Percentiles rank a stretch among this genome's conserved stretches.
phyloP scores from a whole-genome alignment of 2,113 vertebrate species.

The Capra hircus region DNA sequence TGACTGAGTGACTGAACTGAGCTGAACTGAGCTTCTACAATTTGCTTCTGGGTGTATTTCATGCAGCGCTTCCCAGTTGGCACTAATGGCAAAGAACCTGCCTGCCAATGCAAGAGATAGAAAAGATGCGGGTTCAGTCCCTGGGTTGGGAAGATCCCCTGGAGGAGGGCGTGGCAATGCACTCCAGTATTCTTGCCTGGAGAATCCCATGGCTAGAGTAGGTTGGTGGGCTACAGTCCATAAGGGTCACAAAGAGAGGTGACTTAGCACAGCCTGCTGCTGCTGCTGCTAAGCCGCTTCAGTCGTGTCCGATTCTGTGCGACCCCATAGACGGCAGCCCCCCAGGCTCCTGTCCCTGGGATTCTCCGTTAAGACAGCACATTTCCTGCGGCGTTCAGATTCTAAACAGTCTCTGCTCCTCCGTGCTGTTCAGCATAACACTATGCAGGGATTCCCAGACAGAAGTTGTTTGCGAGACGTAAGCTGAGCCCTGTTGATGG shows the following conservation, averaged over 20 bases:
- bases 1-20: neutral
- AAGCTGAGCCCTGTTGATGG: neutral
- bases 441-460: neutral
- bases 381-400: neutral
- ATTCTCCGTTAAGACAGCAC: neutral
- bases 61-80: neutral
- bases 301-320: too few species aligned
- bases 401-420: neutral
- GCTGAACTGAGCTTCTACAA: neutral
- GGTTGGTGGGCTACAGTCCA: neutral
- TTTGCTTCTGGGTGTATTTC: neutral
- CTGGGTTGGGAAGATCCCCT: neutral
- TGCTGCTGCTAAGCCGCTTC: too few species aligned
- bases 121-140: rapidly evolving
- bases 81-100: neutral
- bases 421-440: neutral
- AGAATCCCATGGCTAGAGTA: neutral
- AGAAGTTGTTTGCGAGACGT: neutral
- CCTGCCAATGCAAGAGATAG: neutral
- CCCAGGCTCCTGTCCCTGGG: rapidly evolving
- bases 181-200: neutral
- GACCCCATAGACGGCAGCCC: too few species aligned
- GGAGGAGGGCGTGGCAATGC: neutral
- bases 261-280: neutral
- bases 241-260: neutral